phyloP scores from a whole-genome alignment of 2,888 invertebrate species.

The Ceraclea dissimilis region DNA sequence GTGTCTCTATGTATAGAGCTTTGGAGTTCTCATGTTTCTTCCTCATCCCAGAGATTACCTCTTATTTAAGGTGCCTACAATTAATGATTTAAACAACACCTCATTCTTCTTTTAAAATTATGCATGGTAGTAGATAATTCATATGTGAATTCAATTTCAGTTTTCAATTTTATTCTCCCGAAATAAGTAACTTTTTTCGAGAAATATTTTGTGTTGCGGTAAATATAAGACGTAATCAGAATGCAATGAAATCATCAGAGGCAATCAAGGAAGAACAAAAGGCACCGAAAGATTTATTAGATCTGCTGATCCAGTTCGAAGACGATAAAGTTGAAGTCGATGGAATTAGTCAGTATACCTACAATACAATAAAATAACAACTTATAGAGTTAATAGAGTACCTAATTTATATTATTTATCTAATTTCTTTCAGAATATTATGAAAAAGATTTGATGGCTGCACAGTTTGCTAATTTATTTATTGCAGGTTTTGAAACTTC shows the following conservation, averaged over 20 bases:
- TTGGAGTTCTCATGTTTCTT: slow-evolving; percentile 6
- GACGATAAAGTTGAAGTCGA: slow-evolving; percentile 8
- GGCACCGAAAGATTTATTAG: not conserved
- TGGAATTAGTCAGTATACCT: slow-evolving; percentile 11
- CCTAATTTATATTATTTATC: too few species aligned
- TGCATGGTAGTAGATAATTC: too few species aligned
- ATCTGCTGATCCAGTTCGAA: slow-evolving; percentile 9
- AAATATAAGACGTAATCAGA: not conserved
- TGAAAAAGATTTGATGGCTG: slow-evolving; percentile 12
- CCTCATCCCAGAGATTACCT: slow-evolving; percentile 10
- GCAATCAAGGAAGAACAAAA: not conserved
- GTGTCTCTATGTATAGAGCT: not conserved
- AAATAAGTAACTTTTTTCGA: not conserved
- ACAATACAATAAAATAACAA: too few species aligned
- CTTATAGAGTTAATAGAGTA: too few species aligned
- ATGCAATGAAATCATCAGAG: not conserved
- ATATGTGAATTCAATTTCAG: not conserved
- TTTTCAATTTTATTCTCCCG: slow-evolving; percentile 7
- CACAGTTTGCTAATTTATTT: slow-evolving; percentile 16
- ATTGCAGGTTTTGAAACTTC: slow-evolving; percentile 20
- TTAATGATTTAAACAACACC: too few species aligned
- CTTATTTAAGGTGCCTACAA: slow-evolving; percentile 9
- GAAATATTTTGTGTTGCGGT: slow-evolving; percentile 13
- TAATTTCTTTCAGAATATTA: slow-evolving; percentile 15
- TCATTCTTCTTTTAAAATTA: too few species aligned